phyloP scores from a whole-genome alignment of 2,113 vertebrate genomes.

The Melanerpes formicivorus region DNA sequence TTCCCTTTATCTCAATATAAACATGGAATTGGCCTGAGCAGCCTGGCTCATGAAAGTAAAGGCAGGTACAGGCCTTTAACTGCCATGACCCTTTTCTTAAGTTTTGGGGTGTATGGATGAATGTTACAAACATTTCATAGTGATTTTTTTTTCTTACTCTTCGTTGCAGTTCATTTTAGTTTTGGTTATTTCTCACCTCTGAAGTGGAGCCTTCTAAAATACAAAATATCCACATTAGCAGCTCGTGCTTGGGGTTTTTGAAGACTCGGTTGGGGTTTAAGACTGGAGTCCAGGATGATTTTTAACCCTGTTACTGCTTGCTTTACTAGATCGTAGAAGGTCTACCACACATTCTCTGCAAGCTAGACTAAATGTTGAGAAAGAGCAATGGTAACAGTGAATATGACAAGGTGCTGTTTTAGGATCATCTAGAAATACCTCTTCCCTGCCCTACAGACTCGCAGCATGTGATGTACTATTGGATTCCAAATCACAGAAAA shows the following conservation, averaged over 20 bases:
- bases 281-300: neutral
- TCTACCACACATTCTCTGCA: rapidly evolving
- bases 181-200: neutral
- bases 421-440: conserved; percentile 42
- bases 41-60: neutral
- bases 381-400: neutral
- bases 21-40: neutral
- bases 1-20: neutral
- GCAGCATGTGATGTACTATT: conserved; percentile 4
- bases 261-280: neutral
- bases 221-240: rapidly evolving
- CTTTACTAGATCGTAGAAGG: neutral
- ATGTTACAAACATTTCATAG: neutral
- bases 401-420: conserved; percentile 28
- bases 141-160: neutral
- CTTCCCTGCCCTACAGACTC: conserved; percentile 35
- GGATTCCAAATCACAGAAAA: conserved; percentile 59
- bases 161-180: neutral
- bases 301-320: neutral
- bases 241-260: neutral
- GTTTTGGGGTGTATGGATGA: neutral
- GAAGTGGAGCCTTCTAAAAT: neutral
- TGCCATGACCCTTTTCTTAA: neutral
- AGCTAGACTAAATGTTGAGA: neutral
- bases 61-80: neutral